Evolutionary conservation across 2,797 vertebrate genomes (phyloP).

Genomic region (Neopelma chrysocephalum): DNA sequence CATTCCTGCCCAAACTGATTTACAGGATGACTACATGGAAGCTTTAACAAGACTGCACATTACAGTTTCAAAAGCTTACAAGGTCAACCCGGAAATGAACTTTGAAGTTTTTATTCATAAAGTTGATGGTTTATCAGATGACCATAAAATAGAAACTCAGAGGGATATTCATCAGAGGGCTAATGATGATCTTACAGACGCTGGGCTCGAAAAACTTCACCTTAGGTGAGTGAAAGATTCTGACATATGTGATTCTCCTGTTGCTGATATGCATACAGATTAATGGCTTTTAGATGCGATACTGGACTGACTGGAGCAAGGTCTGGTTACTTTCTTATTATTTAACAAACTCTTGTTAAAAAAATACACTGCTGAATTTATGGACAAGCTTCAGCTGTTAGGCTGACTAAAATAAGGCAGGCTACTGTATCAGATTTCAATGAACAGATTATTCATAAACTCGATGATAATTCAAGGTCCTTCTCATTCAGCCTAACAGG

Average conservation of each 20-base stretch:
- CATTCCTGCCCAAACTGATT: constrained; percentile 55
- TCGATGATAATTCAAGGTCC: fast-evolving
- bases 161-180: constrained; percentile 98
- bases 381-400: not conserved
- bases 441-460: not conserved
- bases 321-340: not conserved
- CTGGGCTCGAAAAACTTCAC: constrained; percentile 96
- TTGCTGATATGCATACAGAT: not conserved
- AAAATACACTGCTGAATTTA: not conserved
- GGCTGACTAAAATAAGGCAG: not conserved
- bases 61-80: constrained; percentile 96
- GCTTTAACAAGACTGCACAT: constrained; percentile 94
- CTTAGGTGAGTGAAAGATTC: constrained; percentile 84
- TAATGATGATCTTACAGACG: constrained; percentile 96
- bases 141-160: constrained; percentile 99
- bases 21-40: constrained; percentile 98
- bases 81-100: constrained; percentile 99
- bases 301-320: not conserved
- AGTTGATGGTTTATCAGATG: constrained; percentile 98
- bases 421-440: not conserved
- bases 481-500: not conserved
- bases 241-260: not conserved
- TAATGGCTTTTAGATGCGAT: not conserved
- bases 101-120: constrained; percentile 99
- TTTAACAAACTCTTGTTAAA: not conserved